phyloP scores from a whole-genome alignment of 1,140 invertebrate genomes.

The Portunus trituberculatus region DNA sequence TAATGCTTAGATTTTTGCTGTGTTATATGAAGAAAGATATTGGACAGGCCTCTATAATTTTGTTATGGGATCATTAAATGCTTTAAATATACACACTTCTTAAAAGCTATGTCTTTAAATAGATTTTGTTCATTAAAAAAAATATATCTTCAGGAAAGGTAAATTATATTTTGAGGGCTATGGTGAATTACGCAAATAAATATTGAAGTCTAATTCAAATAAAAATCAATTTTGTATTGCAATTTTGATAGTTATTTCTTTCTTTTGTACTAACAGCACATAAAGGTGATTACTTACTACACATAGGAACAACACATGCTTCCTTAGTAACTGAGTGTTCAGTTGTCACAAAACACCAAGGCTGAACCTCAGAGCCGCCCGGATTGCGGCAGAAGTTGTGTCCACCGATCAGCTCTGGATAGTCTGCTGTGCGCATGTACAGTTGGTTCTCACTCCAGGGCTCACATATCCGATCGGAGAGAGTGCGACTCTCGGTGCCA shows the following conservation, averaged over 20 bases:
- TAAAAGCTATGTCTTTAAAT: too few relatives aligned
- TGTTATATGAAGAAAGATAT: neutral
- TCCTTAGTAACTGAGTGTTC: conserved; percentile 78
- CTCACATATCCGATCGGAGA: conserved; percentile 88
- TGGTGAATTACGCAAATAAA: too few relatives aligned
- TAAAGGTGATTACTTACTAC: conserved; percentile 76
- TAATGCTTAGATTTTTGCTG: neutral
- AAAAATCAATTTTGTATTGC: too few relatives aligned
- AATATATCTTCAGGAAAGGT: too few relatives aligned
- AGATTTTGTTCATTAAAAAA: too few relatives aligned
- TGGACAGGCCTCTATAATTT: too few relatives aligned
- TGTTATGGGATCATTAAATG: too few relatives aligned
- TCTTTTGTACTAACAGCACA: neutral
- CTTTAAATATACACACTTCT: neutral
- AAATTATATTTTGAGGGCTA: too few relatives aligned
- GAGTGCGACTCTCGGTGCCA: conserved; percentile 87
- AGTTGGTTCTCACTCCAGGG: conserved; percentile 88
- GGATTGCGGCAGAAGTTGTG: conserved; percentile 98
- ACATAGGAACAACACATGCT: conserved; percentile 80
- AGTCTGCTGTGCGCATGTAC: conserved; percentile 87
- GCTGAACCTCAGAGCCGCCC: conserved; percentile 87
- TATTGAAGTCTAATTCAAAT: too few relatives aligned
- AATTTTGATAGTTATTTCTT: too few relatives aligned
- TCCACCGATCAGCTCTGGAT: conserved; percentile 90
- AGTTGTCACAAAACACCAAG: conserved; percentile 92